phyloP scores from a whole-genome alignment of 1,140 invertebrate species.

The Ladona fulva region DNA sequence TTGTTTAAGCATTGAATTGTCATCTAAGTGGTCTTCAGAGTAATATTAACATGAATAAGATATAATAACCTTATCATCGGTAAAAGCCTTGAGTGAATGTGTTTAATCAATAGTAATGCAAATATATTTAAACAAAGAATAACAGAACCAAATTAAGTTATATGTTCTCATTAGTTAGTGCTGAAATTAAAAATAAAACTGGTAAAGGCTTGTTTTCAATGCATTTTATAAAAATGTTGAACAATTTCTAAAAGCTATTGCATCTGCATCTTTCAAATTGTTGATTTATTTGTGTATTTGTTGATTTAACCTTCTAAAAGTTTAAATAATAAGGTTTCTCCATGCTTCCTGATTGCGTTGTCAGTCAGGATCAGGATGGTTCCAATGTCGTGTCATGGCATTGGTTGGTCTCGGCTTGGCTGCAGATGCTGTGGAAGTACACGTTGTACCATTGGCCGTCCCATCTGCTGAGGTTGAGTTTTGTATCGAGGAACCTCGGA shows the following conservation, averaged over 20 bases:
- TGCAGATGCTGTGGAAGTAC: conserved; percentile 65
- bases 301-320: not conserved
- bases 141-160: no score
- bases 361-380: conserved; percentile 61
- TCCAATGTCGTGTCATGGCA: conserved; percentile 54
- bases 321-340: not conserved
- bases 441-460: conserved; percentile 63
- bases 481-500: conserved; percentile 59
- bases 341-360: not conserved
- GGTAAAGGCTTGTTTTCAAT: no score
- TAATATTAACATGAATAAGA: no score
- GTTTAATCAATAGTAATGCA: no score
- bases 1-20: no score
- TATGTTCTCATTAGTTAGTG: no score
- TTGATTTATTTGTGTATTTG: not conserved
- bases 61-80: no score
- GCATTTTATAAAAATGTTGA: no score
- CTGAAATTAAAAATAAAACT: no score
- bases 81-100: no score
- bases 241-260: not conserved
- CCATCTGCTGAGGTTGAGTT: conserved; percentile 70
- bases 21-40: no score
- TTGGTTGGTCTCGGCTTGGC: conserved; percentile 60
- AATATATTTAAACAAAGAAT: no score
- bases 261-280: not conserved